Base-by-base conservation (phyloP, 1,140 invertebrate species). In the Archivesica marissinica region DNA sequence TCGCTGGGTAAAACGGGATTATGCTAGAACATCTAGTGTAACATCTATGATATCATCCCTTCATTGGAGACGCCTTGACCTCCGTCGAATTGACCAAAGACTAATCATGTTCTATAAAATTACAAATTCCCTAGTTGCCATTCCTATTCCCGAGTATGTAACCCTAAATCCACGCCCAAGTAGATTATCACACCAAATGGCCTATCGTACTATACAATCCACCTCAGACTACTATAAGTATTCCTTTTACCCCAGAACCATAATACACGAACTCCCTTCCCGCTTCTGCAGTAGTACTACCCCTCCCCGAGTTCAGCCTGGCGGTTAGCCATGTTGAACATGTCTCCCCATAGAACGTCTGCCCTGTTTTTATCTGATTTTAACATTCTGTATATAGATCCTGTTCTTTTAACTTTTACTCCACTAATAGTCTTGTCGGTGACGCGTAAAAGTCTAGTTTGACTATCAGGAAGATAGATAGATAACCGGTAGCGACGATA, bases 1-100 rank as follows among this genome's bases (percentile, higher is more conserved):
- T 17, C 7, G 78, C 9, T 80, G 64, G 59, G 39, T 17, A 3
- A 70, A 68, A 50, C 30, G 28, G 64, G n/a, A n/a, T n/a, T n/a
- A n/a, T n/a, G n/a, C n/a, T 44, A 23, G 52, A 30, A 80, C n/a
- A 23, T 80, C 78, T 17, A 80, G 78, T 80, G 78, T 80, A 9
- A 80, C 44, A n/a, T 35, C 68, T 7, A 68, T 80, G 78, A 20
- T 70, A 35, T 2, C 15, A 1, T 38, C 78, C 39, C 61, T 68
- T 44, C 44, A 80, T 3, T 52, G 59, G 41, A 23, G 76, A 44
- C 39, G 35, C 23, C 59, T 64, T 47, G 7, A 79, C 33, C 35
- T 30, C 15, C 4, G 35, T 6, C 35, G 38, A 0, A 64, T 64
- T 1, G 76, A 79, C 23, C n/a, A 39, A 7, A 6, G 50, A 7